Percentiles rank a stretch among this genome's conserved stretches.
Conservation (phyloP, 2,888 invertebrate genomes). For the Caprella mutica region DNA sequence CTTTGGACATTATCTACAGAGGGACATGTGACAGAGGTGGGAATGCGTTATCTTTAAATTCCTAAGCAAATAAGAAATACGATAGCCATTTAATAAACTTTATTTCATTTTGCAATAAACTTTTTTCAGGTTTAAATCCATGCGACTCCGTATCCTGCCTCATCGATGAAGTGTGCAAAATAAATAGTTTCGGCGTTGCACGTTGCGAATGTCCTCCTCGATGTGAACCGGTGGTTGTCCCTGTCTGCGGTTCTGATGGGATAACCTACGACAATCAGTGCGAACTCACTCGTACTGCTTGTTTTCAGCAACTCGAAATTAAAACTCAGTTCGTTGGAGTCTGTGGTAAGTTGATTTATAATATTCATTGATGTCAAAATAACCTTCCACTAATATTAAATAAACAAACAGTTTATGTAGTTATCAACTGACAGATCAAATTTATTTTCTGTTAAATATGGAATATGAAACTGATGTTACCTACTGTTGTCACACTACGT, state of each 20-base stretch:
- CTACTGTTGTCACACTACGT: too few relatives aligned
- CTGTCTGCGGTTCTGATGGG: conserved; percentile 44
- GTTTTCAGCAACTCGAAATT: conserved; percentile 45
- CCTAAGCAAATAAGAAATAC: neutral
- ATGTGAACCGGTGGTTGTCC: conserved; percentile 64
- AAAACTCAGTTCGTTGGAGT: conserved; percentile 51
- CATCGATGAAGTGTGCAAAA: conserved; percentile 64
- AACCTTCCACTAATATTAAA: too few relatives aligned
- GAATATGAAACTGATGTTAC: too few relatives aligned
- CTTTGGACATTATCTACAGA: conserved; percentile 63
- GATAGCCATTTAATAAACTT: neutral
- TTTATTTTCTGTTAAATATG: too few relatives aligned
- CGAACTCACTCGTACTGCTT: conserved; percentile 43
- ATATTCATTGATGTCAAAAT: neutral
- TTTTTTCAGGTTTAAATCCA: conserved; percentile 61
- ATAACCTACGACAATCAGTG: conserved; percentile 47
- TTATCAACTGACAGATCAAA: too few relatives aligned
- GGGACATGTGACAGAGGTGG: conserved; percentile 61
- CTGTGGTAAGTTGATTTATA: conserved; percentile 48
- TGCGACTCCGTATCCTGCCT: conserved; percentile 67
- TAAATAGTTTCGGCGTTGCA: conserved; percentile 69
- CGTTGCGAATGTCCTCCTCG: conserved; percentile 67
- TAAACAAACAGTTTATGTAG: too few relatives aligned
- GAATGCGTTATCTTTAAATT: conserved; percentile 6
- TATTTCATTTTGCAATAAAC: too few relatives aligned